These are phyloP conservation scores for Lepidothrix coronata DNA, from an alignment of 2,113 vertebrate species.

Conservation along the genomic window DNA sequence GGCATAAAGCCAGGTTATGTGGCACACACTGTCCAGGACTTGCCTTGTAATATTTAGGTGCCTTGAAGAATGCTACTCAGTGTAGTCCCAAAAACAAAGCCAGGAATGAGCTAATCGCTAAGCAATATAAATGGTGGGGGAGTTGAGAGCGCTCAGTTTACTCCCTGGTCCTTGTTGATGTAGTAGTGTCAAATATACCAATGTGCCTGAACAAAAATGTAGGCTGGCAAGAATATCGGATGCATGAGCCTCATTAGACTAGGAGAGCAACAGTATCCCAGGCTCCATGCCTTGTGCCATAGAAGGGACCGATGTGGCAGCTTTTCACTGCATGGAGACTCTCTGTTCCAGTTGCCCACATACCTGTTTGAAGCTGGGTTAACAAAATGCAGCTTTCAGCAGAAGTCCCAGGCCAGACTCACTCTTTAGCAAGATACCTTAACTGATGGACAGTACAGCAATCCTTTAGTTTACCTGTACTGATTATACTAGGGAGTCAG, in stretches of 20 bases:
- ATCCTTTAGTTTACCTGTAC: not conserved
- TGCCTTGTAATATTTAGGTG: not conserved
- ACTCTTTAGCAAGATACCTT: not conserved
- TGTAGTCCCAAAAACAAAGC: not conserved
- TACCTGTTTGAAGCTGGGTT: not conserved
- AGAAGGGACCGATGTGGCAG: not conserved
- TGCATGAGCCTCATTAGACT: not conserved
- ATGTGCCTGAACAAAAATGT: not conserved
- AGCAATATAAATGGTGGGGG: not conserved
- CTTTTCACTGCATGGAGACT: not conserved
- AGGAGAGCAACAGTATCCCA: rapidly evolving
- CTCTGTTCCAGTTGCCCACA: not conserved
- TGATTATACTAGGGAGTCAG: not conserved
- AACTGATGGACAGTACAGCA: not conserved
- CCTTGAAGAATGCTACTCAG: not conserved
- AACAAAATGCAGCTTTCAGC: not conserved
- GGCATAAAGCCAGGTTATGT: not conserved
- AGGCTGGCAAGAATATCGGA: not conserved
- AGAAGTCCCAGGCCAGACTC: not conserved
- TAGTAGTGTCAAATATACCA: not conserved
- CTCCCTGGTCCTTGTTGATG: not conserved
- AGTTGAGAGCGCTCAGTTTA: not conserved
- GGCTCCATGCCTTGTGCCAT: not conserved
- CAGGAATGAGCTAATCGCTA: not conserved
- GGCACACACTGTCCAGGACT: not conserved